phyloP scores from a whole-genome alignment of 64 coral and sea anemone genomes.

The Orbicella faveolata region DNA sequence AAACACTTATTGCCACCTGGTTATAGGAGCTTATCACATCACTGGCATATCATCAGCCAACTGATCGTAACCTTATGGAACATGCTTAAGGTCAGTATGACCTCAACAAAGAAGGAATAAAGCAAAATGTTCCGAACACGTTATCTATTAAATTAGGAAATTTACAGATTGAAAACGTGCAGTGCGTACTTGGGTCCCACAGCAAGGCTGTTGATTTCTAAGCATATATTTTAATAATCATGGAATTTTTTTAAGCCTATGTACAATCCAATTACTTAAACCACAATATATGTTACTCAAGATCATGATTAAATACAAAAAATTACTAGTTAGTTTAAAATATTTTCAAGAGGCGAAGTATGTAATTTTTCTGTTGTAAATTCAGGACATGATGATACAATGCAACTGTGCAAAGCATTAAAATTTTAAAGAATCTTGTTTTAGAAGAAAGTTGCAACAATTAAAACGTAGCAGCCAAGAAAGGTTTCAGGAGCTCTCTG shows the following conservation, averaged over 20 bases:
- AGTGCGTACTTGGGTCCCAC: not conserved
- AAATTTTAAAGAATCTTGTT: no score
- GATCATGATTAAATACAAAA: not conserved
- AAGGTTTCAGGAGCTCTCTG: no score
- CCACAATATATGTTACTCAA: no score
- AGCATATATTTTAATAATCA: slow-evolving; percentile 6
- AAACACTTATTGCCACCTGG: not conserved
- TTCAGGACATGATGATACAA: no score
- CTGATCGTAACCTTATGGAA: not conserved
- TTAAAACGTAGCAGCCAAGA: no score
- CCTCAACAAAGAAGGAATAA: not conserved
- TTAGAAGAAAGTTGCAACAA: no score
- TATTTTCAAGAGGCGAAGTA: not conserved
- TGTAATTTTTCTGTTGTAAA: no score
- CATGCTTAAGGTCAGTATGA: not conserved
- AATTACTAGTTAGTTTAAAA: not conserved
- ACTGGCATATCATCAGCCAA: not conserved
- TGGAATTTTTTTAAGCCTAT: not conserved
- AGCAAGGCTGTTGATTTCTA: not conserved
- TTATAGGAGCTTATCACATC: not conserved
- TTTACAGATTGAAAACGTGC: not conserved
- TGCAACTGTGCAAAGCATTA: no score
- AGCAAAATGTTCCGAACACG: not conserved
- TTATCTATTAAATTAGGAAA: not conserved
- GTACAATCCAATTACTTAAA: no score